A percentile compares a stretch with the other conserved stretches of the same genome.
These are phyloP conservation scores for Colius striatus DNA, from an alignment of 2,113 vertebrate genomes.

Conservation along the genomic window DNA sequence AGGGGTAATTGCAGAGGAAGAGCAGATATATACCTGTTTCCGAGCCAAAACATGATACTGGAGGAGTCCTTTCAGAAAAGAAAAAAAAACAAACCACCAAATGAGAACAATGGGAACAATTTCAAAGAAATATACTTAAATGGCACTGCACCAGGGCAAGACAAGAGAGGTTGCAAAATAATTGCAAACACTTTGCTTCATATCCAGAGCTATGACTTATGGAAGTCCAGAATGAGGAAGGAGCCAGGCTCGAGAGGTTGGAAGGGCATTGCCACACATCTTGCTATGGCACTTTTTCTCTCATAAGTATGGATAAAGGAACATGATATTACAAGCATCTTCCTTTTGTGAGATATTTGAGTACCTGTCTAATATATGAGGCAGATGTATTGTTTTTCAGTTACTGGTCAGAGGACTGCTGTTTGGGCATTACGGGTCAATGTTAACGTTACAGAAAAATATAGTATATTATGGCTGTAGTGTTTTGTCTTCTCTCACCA, in stretches of 20 bases:
- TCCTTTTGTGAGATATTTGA: neutral
- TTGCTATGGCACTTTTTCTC: neutral
- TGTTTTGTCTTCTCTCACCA: neutral
- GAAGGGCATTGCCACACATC: accelerated
- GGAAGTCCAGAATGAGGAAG: neutral
- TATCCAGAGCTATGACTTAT: neutral
- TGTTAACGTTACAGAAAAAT: neutral
- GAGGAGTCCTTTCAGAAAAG: neutral
- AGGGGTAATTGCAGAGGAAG: neutral
- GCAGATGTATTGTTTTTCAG: neutral
- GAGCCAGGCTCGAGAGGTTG: neutral
- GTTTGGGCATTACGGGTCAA: neutral
- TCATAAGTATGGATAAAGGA: neutral
- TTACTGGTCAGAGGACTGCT: neutral
- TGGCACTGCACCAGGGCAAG: neutral
- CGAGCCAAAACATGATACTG: neutral
- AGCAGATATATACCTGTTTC: neutral
- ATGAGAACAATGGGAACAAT: neutral
- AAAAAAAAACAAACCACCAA: neutral
- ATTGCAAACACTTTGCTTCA: neutral
- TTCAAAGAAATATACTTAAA: neutral
- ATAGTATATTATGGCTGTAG: neutral
- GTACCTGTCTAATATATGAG: neutral
- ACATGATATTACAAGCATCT: neutral
- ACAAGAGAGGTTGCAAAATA: neutral